Percentiles rank a stretch among this genome's conserved stretches.
Conservation (phyloP, 1,140 invertebrate genomes). For the Drosophila triauraria region DNA sequence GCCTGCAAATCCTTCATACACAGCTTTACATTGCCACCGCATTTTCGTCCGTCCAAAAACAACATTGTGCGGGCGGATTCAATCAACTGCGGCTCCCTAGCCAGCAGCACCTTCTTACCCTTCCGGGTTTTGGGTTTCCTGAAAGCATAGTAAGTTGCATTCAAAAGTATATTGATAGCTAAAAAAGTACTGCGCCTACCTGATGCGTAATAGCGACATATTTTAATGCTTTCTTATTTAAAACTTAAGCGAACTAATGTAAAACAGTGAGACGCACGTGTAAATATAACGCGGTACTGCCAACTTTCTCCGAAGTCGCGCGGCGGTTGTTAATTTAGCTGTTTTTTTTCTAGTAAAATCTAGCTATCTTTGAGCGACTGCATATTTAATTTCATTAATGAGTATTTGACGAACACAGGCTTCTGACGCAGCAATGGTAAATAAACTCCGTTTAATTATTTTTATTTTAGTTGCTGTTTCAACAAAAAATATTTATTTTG, state of each 20-base stretch:
- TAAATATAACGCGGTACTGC: constrained; percentile 30
- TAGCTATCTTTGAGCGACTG: too few relatives aligned
- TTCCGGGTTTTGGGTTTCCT: constrained; percentile 94
- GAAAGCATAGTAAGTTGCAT: neutral
- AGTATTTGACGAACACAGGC: too few relatives aligned
- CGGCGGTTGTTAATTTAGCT: neutral
- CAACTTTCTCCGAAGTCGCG: constrained; percentile 13
- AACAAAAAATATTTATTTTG: neutral
- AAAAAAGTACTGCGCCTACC: constrained; percentile 39
- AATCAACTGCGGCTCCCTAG: constrained; percentile 94
- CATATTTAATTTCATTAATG: too few relatives aligned
- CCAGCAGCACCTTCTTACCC: constrained; percentile 93
- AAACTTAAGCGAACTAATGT: constrained; percentile 6
- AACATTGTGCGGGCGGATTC: constrained; percentile 95
- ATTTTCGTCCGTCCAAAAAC: constrained; percentile 94
- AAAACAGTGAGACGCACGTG: constrained; percentile 60
- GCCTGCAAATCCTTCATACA: constrained; percentile 95
- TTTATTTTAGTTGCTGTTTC: too few relatives aligned
- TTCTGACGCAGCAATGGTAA: too few relatives aligned
- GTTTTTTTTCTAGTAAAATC: neutral
- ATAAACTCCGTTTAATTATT: too few relatives aligned
- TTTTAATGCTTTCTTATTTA: constrained; percentile 26
- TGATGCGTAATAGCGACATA: constrained; percentile 80
- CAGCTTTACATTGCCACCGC: constrained; percentile 90
- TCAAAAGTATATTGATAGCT: neutral